These are phyloP conservation scores for Lycopodina hypogea DNA, from an alignment of 37 sponge, comb jelly and placozoan species.

Conservation along the genomic window DNA sequence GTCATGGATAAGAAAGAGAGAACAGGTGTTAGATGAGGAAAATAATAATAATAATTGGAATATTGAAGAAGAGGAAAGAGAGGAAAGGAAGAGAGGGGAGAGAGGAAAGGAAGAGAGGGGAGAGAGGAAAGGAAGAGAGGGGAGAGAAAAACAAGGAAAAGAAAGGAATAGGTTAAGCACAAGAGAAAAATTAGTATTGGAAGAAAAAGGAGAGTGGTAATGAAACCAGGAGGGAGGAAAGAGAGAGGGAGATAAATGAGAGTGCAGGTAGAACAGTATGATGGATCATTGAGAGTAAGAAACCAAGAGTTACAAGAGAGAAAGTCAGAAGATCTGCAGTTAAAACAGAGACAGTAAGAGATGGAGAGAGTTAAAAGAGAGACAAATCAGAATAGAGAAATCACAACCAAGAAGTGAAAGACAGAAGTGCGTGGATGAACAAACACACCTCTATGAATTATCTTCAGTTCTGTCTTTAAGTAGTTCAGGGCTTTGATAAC, in stretches of 20 bases:
- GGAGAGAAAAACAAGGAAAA: neutral
- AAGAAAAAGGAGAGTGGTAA: no score
- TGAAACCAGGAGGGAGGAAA: no score
- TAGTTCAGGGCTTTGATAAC: slow-evolving; percentile 77
- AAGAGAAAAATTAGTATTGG: no score
- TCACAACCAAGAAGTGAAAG: no score
- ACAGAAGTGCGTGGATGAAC: no score
- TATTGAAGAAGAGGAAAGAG: neutral
- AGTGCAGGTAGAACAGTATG: no score
- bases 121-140: neutral
- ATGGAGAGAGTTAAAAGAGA: no score
- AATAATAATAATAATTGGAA: neutral
- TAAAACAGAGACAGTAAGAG: neutral
- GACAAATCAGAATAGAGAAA: no score
- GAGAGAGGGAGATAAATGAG: no score
- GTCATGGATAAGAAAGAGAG: neutral
- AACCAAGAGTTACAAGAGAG: no score
- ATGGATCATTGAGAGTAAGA: neutral
- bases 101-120: neutral
- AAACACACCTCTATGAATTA: slow-evolving; percentile 79
- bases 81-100: neutral
- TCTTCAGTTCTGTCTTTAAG: slow-evolving; percentile 67
- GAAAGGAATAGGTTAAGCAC: neutral
- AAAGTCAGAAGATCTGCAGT: neutral
- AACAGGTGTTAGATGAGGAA: neutral